phyloP scores from a whole-genome alignment of 2,797 vertebrate species.

The Hippopotamyrus pictus region DNA sequence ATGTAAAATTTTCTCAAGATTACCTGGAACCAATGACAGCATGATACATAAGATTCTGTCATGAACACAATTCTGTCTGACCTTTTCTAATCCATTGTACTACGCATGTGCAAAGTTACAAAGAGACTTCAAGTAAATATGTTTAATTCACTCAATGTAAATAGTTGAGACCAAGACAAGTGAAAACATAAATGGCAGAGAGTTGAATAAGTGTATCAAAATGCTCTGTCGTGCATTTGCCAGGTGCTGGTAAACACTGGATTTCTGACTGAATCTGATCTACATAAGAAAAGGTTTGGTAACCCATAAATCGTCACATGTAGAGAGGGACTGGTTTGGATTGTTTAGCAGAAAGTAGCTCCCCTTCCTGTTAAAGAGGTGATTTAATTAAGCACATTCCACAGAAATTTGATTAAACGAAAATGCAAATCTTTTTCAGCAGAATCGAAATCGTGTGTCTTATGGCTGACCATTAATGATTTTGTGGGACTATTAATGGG shows the following conservation, averaged over 20 bases:
- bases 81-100: neutral
- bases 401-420: neutral
- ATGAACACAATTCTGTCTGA: neutral
- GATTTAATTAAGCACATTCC: neutral
- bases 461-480: neutral
- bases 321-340: neutral
- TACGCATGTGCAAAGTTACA: neutral
- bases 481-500: neutral
- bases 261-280: neutral
- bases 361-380: neutral
- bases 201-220: neutral
- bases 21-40: neutral
- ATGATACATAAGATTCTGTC: neutral
- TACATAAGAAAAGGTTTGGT: neutral
- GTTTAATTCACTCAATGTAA: neutral
- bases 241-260: neutral
- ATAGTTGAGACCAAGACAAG: neutral
- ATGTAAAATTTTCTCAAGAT: neutral
- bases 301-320: neutral
- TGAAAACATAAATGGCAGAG: neutral
- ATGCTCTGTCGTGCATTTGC: neutral
- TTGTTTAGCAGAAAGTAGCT: neutral
- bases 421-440: neutral
- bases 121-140: neutral
- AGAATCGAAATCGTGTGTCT: neutral